phyloP scores from a whole-genome alignment of 1,140 invertebrate genomes.

The Palaemon carinicauda region DNA sequence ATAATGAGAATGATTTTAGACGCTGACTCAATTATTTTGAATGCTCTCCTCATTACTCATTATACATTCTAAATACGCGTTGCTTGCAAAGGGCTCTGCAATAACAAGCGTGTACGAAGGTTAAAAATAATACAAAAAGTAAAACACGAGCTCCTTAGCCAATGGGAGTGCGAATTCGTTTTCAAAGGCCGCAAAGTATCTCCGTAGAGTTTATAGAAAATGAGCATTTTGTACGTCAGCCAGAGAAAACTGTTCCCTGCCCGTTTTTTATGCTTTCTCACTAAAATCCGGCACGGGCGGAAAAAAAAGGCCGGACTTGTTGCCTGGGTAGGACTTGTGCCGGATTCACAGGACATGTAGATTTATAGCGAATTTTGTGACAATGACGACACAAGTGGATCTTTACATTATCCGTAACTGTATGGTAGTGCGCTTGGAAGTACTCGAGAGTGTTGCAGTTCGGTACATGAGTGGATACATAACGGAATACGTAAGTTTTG shows the following conservation, averaged over 20 bases:
- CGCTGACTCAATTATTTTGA: no score
- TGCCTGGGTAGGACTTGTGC: conserved; percentile 52
- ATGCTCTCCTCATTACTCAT: no score
- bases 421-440: neutral
- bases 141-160: no score
- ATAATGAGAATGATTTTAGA: no score
- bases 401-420: neutral
- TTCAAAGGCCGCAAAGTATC: conserved; percentile 36
- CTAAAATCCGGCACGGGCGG: conserved; percentile 21
- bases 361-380: conserved; percentile 32
- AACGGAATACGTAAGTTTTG: conserved; percentile 7
- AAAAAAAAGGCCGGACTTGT: conserved; percentile 42
- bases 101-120: no score
- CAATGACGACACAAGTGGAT: conserved; percentile 19
- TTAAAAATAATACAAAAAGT: no score
- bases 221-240: conserved; percentile 49
- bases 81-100: no score
- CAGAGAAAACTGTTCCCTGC: conserved; percentile 49
- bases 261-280: conserved; percentile 48
- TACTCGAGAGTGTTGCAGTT: conserved; percentile 14
- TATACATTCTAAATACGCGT: no score
- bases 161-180: conserved; percentile 8
- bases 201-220: conserved; percentile 53
- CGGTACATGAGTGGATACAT: conserved; percentile 11
- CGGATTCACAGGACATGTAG: conserved; percentile 33